Conservation (phyloP, 64 coral and sea anemone species). For the Dendrophyllia cribrosa region DNA sequence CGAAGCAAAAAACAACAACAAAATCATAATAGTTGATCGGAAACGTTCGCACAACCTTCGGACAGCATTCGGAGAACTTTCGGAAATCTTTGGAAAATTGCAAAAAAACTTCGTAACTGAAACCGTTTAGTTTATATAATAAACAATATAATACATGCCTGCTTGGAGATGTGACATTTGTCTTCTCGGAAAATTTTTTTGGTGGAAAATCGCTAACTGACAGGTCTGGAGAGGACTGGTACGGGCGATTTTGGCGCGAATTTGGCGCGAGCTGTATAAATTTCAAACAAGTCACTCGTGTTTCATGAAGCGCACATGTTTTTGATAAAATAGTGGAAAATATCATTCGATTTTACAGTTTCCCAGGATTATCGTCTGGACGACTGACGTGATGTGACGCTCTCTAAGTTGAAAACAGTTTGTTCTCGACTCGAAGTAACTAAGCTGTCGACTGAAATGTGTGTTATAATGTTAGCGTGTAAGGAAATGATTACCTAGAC, state of each 20-base stretch:
- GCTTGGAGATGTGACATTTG: too few species aligned
- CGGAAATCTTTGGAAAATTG: too few species aligned
- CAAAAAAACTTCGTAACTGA: too few species aligned
- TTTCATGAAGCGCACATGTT: background rate
- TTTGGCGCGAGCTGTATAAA: background rate
- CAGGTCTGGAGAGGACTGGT: background rate
- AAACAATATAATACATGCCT: too few species aligned
- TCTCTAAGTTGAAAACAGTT: constrained; percentile 44
- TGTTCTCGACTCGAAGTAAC: constrained; percentile 51
- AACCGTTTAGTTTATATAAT: too few species aligned
- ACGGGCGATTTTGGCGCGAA: background rate
- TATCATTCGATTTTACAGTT: constrained; percentile 69
- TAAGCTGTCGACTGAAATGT: constrained; percentile 75
- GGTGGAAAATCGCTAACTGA: too few species aligned
- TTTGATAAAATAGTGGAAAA: constrained; percentile 47
- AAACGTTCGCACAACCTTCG: too few species aligned
- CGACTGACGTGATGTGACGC: constrained; percentile 63
- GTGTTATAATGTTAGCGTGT: constrained; percentile 71
- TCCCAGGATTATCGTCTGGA: constrained; percentile 79
- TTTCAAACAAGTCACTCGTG: constrained; percentile 37
- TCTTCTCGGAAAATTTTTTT: too few species aligned
- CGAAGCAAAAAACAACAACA: too few species aligned
- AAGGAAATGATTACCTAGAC: constrained; percentile 54
- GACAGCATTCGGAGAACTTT: too few species aligned
- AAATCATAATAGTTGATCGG: too few species aligned